Percentiles rank a stretch among this genome's conserved stretches.
Evolutionary conservation across 37 sponge, comb jelly and placozoan genomes (phyloP).

Genomic region (Oscarella lobularis): DNA sequence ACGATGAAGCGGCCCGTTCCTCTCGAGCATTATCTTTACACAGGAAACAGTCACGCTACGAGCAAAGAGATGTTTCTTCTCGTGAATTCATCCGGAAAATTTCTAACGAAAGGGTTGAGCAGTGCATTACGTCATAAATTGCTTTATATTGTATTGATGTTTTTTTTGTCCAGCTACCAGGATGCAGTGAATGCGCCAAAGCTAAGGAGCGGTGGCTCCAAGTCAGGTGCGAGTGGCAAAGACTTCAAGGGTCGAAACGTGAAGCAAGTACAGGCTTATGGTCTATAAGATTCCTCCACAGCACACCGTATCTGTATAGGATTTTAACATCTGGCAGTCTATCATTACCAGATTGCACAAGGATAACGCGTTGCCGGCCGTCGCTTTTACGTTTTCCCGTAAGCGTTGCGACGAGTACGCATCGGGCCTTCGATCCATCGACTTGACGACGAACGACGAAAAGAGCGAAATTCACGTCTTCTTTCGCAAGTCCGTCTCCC

Average conservation of each 20-base stretch:
- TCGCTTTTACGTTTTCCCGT: slow-evolving; percentile 89
- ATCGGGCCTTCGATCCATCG: slow-evolving; percentile 47
- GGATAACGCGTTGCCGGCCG: slow-evolving; percentile 74
- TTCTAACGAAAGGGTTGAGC: slow-evolving; percentile 44
- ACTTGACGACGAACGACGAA: slow-evolving; percentile 61
- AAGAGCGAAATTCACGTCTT: slow-evolving; percentile 75
- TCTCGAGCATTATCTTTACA: slow-evolving; percentile 88
- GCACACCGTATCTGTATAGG: too few relatives aligned
- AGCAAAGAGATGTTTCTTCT: slow-evolving; percentile 78
- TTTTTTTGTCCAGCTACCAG: slow-evolving; percentile 26
- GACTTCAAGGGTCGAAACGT: background rate
- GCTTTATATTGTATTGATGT: too few relatives aligned
- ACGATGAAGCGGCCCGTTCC: slow-evolving; percentile 91
- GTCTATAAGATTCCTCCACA: too few relatives aligned
- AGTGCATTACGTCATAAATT: too few relatives aligned
- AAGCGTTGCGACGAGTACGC: slow-evolving; percentile 78
- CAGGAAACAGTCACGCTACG: slow-evolving; percentile 86
- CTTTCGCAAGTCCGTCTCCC: slow-evolving; percentile 62
- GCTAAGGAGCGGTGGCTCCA: slow-evolving; percentile 14
- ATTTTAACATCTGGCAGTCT: slow-evolving; percentile 76
- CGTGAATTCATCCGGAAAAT: slow-evolving; percentile 45
- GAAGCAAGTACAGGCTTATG: too few relatives aligned
- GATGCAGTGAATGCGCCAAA: slow-evolving; percentile 54
- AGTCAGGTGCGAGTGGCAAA: slow-evolving; percentile 5
- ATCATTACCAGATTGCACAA: slow-evolving; percentile 56